Percentiles rank a stretch among this genome's conserved stretches.
Evolutionary conservation across 2,113 vertebrate species (phyloP).

Genomic region (Anguilla rostrata): DNA sequence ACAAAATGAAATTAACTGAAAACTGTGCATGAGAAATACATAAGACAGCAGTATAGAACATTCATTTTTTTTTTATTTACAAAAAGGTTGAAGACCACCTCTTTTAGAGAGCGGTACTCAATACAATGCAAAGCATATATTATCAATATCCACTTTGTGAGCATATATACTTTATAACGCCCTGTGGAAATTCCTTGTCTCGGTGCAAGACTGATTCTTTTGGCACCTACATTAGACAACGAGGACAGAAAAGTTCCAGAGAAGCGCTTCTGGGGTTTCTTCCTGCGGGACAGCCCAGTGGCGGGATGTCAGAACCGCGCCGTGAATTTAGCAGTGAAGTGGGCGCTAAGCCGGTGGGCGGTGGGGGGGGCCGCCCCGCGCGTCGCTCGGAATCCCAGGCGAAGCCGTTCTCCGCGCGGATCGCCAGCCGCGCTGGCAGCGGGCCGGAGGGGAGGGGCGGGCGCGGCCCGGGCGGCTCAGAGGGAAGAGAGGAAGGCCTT

Average conservation of each 20-base stretch:
- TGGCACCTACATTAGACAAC: slow-evolving; percentile 1
- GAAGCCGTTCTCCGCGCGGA: slow-evolving; percentile 22
- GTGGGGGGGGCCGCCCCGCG: slow-evolving; percentile 16
- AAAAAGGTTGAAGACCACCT: background rate
- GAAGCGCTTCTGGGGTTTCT: background rate
- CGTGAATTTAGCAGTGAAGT: background rate
- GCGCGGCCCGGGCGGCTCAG: slow-evolving; percentile 50
- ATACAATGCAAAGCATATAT: background rate
- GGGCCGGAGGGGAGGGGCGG: background rate
- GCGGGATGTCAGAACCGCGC: background rate
- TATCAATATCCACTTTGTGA: background rate
- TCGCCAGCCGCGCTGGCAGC: slow-evolving; percentile 18
- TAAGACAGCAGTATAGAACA: background rate
- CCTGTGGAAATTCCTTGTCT: background rate
- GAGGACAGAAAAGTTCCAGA: slow-evolving; percentile 28
- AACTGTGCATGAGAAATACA: background rate
- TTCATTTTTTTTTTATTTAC: background rate
- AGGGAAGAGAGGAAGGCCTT: slow-evolving; percentile 86
- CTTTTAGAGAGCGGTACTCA: background rate
- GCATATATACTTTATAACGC: background rate
- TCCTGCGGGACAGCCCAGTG: background rate
- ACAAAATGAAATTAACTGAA: background rate
- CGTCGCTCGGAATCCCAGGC: slow-evolving; percentile 39
- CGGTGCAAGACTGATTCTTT: background rate
- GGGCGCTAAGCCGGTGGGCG: background rate